Evolutionary conservation across 2,888 invertebrate genomes (phyloP), one percentile per base, ranked within the genome.

Genomic region (Lepetodrilus schrolli): DNA sequence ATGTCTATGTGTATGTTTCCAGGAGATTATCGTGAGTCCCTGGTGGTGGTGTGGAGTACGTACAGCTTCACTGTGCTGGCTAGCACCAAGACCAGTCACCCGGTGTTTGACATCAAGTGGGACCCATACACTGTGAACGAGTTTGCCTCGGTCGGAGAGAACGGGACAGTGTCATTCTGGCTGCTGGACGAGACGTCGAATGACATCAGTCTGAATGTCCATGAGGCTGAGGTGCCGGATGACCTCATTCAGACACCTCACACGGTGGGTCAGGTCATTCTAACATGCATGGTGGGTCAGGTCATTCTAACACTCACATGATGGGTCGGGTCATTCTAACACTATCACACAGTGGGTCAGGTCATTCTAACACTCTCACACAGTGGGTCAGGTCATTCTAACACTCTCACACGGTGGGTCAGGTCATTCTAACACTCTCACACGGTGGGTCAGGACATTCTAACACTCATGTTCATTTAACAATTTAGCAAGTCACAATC

Each of bases 111-210:
- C 34, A 71, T 89, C 26, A 80, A 80, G 58, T 90, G 89, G 89
- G 90, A 90, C 79, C 89, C 90, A 0, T 87, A 80, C 78, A 86
- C 87, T 17, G 84, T 86, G 30, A 90, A 89, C 77, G 90, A 90
- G 81, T 90, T 90, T 81, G 82, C 86, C 7, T 84, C 87, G 0
- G 88, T 89, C 7, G 90, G 90, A 3, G 83, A 84, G 68, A 76
- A 84, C 70, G 86, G 86, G 7, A 80, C 83, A 4, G 76, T 90
- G 21, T 71, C 85, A 68, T 89, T 90, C 79, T 90, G 90, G 90
- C 76, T 89, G 73, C 81, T 90, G 48, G 90, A 89, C 70, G 90
- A 88, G 74, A 75, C 81, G 13, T 76, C 80, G 10, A 17, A 49
- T 1, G 80, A 84, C 71, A 80, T 82, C 21, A 78, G 80, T 43